These are phyloP conservation scores for Morone chrysops DNA, from an alignment of 2,113 vertebrate species.

Conservation along the genomic window DNA sequence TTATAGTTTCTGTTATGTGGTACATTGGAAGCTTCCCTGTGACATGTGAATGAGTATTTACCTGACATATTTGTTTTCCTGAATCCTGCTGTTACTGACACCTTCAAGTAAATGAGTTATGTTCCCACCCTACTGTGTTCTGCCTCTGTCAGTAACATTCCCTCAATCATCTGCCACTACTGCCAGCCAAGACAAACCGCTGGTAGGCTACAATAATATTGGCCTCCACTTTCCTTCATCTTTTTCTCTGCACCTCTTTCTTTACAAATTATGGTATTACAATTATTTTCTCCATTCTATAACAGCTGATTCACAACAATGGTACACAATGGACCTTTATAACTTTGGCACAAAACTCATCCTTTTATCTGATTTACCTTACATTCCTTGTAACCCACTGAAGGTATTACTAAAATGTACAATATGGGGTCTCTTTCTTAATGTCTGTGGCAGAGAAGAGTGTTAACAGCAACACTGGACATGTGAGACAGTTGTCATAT, in stretches of 20 bases:
- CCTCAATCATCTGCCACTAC: constrained; percentile 1
- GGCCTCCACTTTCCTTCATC: background rate
- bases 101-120: constrained; percentile 10
- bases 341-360: constrained; percentile 3
- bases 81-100: background rate
- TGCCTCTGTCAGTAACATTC: background rate
- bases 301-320: background rate
- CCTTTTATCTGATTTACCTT: background rate
- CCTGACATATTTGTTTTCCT: background rate
- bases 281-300: background rate
- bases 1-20: background rate
- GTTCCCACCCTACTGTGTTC: background rate
- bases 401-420: background rate
- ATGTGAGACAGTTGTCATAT: background rate
- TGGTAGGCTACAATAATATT: background rate
- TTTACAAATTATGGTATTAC: constrained; percentile 13
- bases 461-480: background rate
- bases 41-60: background rate
- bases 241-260: background rate
- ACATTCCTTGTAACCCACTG: background rate
- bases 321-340: background rate
- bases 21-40: background rate
- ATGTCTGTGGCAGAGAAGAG: background rate
- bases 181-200: background rate
- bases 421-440: constrained; percentile 5